A percentile compares a stretch with the other conserved stretches of the same genome.
These are phyloP conservation scores for Semotilus atromaculatus DNA, from an alignment of 2,797 vertebrate species.

Conservation along the genomic window DNA sequence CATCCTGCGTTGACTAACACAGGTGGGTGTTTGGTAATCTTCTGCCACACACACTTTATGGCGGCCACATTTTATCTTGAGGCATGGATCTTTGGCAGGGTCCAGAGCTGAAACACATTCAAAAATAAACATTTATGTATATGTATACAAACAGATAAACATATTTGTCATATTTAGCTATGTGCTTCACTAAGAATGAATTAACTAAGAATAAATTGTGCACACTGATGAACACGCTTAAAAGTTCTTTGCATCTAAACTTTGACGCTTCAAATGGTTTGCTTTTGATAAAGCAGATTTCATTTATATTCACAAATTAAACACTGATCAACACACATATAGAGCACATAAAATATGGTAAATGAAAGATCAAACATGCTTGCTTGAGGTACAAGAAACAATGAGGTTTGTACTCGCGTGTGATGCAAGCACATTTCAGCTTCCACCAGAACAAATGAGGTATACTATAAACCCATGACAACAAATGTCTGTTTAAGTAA, in stretches of 20 bases:
- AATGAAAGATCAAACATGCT: background rate
- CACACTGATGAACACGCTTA: background rate
- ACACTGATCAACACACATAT: background rate
- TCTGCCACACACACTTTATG: conserved; percentile 94
- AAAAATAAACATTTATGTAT: background rate
- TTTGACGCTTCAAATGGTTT: background rate
- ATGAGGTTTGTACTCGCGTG: background rate
- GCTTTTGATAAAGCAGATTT: no score
- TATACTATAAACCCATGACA: background rate
- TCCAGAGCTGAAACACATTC: conserved; percentile 80
- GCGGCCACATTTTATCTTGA: conserved; percentile 93
- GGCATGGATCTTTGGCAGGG: conserved; percentile 94
- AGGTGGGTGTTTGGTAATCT: conserved; percentile 89
- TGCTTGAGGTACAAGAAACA: background rate
- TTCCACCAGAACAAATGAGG: no score
- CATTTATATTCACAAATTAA: background rate
- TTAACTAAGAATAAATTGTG: background rate
- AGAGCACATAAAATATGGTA: background rate
- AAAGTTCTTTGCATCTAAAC: background rate
- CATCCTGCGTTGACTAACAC: conserved; percentile 90
- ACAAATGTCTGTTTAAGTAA: background rate
- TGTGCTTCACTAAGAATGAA: background rate
- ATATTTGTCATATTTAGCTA: background rate
- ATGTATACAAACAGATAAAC: background rate
- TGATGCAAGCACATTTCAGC: no score